Evolutionary conservation across 37 sponge, comb jelly and placozoan species (phyloP).

Genomic region (Amphimedon queenslandica): DNA sequence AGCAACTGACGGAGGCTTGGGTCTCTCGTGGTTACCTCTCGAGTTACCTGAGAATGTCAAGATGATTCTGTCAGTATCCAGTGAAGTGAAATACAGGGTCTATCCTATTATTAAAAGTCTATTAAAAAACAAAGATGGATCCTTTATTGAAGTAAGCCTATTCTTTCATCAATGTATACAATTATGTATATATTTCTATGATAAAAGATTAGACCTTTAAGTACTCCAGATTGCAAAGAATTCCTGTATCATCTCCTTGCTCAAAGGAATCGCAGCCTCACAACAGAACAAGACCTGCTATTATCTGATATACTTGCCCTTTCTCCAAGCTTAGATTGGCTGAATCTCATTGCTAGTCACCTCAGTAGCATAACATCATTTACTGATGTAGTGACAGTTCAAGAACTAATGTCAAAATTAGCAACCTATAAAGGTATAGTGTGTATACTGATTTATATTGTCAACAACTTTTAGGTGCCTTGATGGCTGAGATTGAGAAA

Average conservation of each 20-base stretch:
- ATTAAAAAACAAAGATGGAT: constrained; percentile 12
- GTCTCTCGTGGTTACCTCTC: constrained; percentile 75
- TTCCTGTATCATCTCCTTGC: constrained; percentile 40
- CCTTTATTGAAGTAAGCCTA: constrained; percentile 32
- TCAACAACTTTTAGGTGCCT: too few relatives aligned
- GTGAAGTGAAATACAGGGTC: constrained; percentile 43
- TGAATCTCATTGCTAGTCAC: too few relatives aligned
- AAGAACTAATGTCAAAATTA: too few relatives aligned
- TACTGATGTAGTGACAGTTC: too few relatives aligned
- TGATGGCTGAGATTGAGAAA: constrained; percentile 15
- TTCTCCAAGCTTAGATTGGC: too few relatives aligned
- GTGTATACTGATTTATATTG: too few relatives aligned
- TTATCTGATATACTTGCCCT: not conserved
- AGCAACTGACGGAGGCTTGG: constrained; percentile 56
- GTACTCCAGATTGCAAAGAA: constrained; percentile 8
- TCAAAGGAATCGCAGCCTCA: constrained; percentile 18
- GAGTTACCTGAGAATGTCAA: constrained; percentile 66
- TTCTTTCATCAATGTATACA: not conserved
- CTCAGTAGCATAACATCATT: too few relatives aligned
- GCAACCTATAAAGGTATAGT: too few relatives aligned
- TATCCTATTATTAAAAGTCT: constrained; percentile 49
- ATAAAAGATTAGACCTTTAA: constrained; percentile 37
- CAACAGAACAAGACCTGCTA: not conserved
- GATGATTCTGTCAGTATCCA: constrained; percentile 57
- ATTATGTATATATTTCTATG: too few relatives aligned